Conservation (phyloP, 2,888 invertebrate genomes). For the Ommatoiulus sabulosus region DNA sequence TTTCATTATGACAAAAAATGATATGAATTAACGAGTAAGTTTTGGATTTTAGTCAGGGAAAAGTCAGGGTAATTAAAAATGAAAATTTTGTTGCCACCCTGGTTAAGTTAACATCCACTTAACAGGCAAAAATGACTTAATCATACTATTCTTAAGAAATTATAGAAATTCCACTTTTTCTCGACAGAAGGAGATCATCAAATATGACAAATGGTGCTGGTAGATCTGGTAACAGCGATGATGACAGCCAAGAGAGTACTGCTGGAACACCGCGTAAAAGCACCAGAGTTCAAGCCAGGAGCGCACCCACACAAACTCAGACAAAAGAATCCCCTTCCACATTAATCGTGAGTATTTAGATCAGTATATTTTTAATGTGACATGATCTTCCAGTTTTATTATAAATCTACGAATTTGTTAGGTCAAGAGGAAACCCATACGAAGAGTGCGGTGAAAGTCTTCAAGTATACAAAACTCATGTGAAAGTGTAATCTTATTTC, state of each 20-base stretch:
- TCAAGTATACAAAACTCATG: conserved; percentile 24
- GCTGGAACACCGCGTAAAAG: conserved; percentile 8
- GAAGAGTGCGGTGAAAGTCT: conserved; percentile 46
- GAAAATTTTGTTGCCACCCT: too few species aligned
- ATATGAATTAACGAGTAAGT: too few species aligned
- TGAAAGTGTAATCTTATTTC: conserved; percentile 30
- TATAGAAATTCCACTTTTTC: background rate
- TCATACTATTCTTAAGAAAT: too few species aligned
- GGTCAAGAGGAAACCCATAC: conserved; percentile 2
- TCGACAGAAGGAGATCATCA: conserved; percentile 53
- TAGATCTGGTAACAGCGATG: conserved; percentile 51
- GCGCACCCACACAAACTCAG: background rate
- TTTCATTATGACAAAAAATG: too few species aligned
- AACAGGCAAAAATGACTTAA: too few species aligned
- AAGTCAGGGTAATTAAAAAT: too few species aligned
- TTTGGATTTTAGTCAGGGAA: too few species aligned
- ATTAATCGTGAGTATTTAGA: conserved; percentile 14
- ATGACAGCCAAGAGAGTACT: conserved; percentile 47
- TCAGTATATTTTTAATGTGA: background rate
- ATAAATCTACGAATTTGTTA: background rate
- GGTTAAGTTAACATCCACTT: too few species aligned
- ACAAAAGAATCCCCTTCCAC: conserved; percentile 41
- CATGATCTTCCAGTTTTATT: background rate
- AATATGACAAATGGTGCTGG: conserved; percentile 54
- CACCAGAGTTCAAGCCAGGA: conserved; percentile 29